Base-by-base conservation (phyloP, 2,113 vertebrate genomes). In the Coreoperca whiteheadi region DNA sequence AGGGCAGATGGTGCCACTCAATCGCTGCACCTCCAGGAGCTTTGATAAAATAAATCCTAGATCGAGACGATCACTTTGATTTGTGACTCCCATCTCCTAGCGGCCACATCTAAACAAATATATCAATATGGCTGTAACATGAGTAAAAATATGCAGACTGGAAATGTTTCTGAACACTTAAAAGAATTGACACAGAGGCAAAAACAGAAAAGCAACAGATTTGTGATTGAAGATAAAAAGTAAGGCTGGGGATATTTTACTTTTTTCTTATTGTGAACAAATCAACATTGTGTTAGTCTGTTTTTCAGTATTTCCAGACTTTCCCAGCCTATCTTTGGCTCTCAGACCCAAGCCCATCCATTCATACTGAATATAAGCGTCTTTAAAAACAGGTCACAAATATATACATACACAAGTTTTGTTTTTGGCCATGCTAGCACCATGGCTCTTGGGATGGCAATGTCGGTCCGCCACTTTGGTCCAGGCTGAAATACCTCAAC, bases 1-100 rank as follows among this genome's bases (percentile, higher is more conserved):
- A 6, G 56, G 71, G 61, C 81, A 86, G 85, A 85, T 89, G 83
- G 76, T 88, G 81, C 81, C 76, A 81, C 78, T 86, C 68, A 53
- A 68, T 65, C 2, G 23, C 56, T 78, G 71, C 56, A 63, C 67
- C 63, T 67, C 63, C 41, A 37, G 46, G 15, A 46, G 59, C 54
- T 60, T 34, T 69, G 78, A 87, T 83, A 73, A 70, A 70, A 50
- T 60, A 57, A 53, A 78, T 77, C 41, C 4, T 5, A 60, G 51
- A 73, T 64, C 7, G 6, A 79, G 66, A 71, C 14, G 23, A 61
- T 66, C 7, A 32, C 25, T 67, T 60, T 28, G 51, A 23, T 54
- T 48, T 66, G 8, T 57, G 64, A 7, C 30, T 6, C 4, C 51
- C 28, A 14, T 57, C 57, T 82, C 23, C 34, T 21, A 6, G 63